phyloP scores from a whole-genome alignment of 2,113 vertebrate genomes.

The Engystomops pustulosus region DNA sequence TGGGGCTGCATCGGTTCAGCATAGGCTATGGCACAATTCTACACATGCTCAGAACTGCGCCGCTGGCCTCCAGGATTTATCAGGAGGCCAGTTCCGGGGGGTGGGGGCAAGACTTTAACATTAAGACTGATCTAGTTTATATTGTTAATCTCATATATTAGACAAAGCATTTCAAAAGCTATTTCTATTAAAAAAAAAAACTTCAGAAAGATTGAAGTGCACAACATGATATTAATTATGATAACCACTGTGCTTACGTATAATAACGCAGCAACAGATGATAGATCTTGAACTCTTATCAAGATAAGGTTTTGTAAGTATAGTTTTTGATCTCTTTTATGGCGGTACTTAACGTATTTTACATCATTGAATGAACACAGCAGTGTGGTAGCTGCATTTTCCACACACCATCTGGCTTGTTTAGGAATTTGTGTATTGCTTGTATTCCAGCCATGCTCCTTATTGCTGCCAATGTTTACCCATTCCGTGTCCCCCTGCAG shows the following conservation, averaged over 20 bases:
- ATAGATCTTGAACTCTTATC: not conserved
- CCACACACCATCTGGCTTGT: conserved; percentile 56
- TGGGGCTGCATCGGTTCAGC: too few relatives aligned
- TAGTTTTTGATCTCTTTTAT: conserved; percentile 38
- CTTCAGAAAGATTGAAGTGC: not conserved
- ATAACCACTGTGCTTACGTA: not conserved
- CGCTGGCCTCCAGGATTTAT: too few relatives aligned
- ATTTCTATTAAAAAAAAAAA: not conserved
- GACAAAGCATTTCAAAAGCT: not conserved
- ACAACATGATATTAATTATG: conserved; percentile 1
- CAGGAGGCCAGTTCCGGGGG: too few relatives aligned
- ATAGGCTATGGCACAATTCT: too few relatives aligned
- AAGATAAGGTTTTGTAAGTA: conserved; percentile 11
- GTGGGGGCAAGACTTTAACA: too few relatives aligned
- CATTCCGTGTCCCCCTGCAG: conserved; percentile 52
- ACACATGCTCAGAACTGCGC: too few relatives aligned
- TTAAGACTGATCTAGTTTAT: too few relatives aligned
- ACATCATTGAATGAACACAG: conserved; percentile 57
- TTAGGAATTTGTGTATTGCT: conserved; percentile 56
- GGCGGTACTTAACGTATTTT: conserved; percentile 34
- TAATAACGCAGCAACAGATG: not conserved
- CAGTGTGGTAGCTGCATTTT: conserved; percentile 41
- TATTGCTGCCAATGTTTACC: conserved; percentile 59
- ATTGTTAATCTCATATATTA: too few relatives aligned
- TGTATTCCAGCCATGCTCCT: conserved; percentile 46